Evolutionary conservation across 2,797 vertebrate genomes (phyloP).

Genomic region (Glyptemys insculpta): DNA sequence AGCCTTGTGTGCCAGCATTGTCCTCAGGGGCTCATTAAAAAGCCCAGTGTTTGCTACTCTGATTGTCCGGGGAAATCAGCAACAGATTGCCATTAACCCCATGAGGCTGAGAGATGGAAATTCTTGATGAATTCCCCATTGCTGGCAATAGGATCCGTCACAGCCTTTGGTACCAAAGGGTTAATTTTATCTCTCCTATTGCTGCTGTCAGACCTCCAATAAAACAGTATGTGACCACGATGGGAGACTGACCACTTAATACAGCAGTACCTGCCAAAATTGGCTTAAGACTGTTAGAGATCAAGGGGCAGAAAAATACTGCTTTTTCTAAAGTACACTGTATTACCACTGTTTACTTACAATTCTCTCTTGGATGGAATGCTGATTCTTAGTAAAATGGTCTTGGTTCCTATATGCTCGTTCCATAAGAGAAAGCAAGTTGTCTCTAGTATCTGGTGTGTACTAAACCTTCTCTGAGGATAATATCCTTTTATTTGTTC

Average conservation of each 20-base stretch:
- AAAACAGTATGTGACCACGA: constrained; percentile 86
- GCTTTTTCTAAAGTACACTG: constrained; percentile 58
- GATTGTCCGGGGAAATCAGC: constrained; percentile 83
- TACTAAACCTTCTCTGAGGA: constrained; percentile 26
- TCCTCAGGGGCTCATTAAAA: constrained; percentile 81
- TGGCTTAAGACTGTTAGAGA: constrained; percentile 71
- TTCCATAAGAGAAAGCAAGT: constrained; percentile 35
- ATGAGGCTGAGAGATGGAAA: constrained; percentile 46
- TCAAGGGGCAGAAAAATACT: constrained; percentile 73
- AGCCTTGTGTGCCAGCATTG: constrained; percentile 72
- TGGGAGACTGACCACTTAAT: constrained; percentile 83
- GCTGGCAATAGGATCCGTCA: constrained; percentile 17
- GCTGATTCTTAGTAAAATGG: constrained; percentile 60
- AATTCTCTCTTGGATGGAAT: constrained; percentile 57
- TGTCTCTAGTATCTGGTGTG: neutral
- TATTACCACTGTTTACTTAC: constrained; percentile 60
- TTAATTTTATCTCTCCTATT: constrained; percentile 71
- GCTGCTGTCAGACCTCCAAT: constrained; percentile 77
- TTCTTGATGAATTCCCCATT: constrained; percentile 48
- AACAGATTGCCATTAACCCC: constrained; percentile 82
- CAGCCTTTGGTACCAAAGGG: constrained; percentile 44
- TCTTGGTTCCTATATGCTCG: constrained; percentile 31
- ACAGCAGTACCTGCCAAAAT: constrained; percentile 74
- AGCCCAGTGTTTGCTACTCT: constrained; percentile 79
- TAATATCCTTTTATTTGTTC: constrained; percentile 13